Evolutionary conservation across 2,797 vertebrate species (phyloP).

Genomic region (Synaphobranchus kaupii): DNA sequence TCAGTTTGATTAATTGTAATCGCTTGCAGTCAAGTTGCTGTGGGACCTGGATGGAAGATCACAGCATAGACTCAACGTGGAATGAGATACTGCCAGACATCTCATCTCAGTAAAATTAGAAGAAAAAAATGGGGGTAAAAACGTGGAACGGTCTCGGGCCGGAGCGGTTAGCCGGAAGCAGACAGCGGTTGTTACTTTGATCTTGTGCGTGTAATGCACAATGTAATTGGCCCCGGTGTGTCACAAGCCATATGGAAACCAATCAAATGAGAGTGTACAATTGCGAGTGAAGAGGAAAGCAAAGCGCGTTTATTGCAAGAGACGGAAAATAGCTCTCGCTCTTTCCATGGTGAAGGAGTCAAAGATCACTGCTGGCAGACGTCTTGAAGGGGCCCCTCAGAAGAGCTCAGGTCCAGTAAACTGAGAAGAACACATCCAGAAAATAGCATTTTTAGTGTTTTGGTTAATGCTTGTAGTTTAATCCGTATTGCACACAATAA

Average conservation of each 20-base stretch:
- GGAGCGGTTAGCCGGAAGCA: not conserved
- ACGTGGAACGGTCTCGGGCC: not conserved
- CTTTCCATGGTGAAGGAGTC: not conserved
- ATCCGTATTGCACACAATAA: not conserved
- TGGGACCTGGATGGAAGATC: not conserved
- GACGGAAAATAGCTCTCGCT: not conserved
- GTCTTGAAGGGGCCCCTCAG: not conserved
- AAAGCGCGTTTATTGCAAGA: not conserved
- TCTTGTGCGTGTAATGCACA: not conserved
- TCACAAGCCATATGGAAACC: not conserved
- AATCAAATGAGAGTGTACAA: not conserved
- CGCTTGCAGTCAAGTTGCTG: not conserved
- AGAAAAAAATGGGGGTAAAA: not conserved
- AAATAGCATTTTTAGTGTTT: not conserved
- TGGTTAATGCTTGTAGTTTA: not conserved
- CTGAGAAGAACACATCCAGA: not conserved
- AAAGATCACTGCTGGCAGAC: not conserved
- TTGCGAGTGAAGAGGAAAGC: not conserved
- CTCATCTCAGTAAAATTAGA: not conserved
- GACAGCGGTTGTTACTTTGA: not conserved
- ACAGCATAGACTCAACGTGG: not conserved
- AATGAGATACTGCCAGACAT: not conserved
- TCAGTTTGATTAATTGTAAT: constrained; percentile 10
- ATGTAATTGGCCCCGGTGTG: not conserved
- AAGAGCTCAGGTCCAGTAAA: not conserved